A percentile compares a stretch with the other conserved stretches of the same genome.
phyloP scores from a whole-genome alignment of 2,797 vertebrate species.

The Varecia variegata region DNA sequence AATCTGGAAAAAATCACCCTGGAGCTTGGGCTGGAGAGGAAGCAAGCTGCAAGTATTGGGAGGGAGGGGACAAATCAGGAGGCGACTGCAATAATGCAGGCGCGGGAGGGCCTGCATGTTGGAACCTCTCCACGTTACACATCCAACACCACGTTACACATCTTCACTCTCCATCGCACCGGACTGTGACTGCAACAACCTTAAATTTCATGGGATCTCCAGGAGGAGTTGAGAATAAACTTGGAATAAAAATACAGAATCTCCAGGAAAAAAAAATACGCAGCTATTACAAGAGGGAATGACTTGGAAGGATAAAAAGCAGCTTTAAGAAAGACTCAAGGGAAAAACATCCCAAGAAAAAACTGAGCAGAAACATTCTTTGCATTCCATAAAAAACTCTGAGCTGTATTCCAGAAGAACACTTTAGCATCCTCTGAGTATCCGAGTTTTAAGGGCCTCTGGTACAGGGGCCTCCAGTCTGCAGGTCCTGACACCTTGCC shows the following conservation, averaged over 20 bases:
- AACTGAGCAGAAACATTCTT: neutral
- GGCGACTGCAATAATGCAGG: accelerated
- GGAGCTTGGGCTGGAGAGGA: neutral
- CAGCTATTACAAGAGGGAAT: neutral
- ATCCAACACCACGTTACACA: neutral
- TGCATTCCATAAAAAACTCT: neutral
- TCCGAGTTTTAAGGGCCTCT: neutral
- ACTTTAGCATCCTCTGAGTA: neutral
- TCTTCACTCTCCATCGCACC: too few species aligned
- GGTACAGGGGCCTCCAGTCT: neutral
- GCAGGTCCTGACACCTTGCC: neutral
- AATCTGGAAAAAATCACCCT: neutral
- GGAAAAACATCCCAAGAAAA: neutral
- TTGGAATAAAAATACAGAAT: neutral
- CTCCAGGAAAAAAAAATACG: neutral
- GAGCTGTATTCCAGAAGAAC: neutral
- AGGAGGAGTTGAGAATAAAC: neutral
- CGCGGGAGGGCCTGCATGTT: too few species aligned
- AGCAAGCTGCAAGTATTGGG: neutral
- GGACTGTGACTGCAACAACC: neutral
- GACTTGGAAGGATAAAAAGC: neutral
- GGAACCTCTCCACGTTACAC: too few species aligned
- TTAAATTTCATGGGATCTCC: neutral
- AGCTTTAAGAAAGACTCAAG: neutral
- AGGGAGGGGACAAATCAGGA: too few species aligned